Percentiles rank a stretch among this genome's conserved stretches.
Evolutionary conservation across 2,113 vertebrate genomes (phyloP).

Genomic region (Mesoclemmys tuberculata): DNA sequence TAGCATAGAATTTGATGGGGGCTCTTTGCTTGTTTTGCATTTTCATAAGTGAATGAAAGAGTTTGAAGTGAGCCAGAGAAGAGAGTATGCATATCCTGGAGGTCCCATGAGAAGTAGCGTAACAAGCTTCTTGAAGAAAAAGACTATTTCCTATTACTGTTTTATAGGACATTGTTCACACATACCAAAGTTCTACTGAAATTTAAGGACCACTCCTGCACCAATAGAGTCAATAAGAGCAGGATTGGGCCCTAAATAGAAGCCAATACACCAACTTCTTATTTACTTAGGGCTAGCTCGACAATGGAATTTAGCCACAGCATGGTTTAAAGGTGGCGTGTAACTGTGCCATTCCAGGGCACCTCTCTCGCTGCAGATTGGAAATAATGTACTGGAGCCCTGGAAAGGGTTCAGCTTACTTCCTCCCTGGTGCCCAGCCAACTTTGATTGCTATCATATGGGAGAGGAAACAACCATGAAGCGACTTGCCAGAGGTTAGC

Average conservation of each 20-base stretch:
- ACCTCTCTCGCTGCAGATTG: background rate
- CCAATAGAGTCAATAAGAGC: background rate
- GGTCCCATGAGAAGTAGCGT: background rate
- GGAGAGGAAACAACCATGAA: background rate
- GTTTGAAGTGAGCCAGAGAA: background rate
- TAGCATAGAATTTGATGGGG: background rate
- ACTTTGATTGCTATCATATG: background rate
- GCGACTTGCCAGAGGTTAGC: background rate
- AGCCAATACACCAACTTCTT: background rate
- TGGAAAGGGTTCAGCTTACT: background rate
- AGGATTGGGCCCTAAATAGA: background rate
- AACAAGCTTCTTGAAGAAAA: background rate
- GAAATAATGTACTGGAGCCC: background rate
- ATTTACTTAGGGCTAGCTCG: background rate
- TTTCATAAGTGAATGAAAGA: background rate
- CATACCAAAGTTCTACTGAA: background rate
- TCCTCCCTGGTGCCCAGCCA: too few relatives aligned
- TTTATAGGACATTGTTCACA: background rate
- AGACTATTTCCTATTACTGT: too few relatives aligned
- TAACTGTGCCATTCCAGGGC: background rate
- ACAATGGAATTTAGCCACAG: background rate
- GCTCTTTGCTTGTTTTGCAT: background rate
- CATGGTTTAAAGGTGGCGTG: background rate
- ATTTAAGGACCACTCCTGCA: background rate
- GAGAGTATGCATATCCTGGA: background rate